These are phyloP conservation scores for Pipistrellus pipistrellus DNA, from an alignment of 2,797 vertebrate species.

Conservation along the genomic window DNA sequence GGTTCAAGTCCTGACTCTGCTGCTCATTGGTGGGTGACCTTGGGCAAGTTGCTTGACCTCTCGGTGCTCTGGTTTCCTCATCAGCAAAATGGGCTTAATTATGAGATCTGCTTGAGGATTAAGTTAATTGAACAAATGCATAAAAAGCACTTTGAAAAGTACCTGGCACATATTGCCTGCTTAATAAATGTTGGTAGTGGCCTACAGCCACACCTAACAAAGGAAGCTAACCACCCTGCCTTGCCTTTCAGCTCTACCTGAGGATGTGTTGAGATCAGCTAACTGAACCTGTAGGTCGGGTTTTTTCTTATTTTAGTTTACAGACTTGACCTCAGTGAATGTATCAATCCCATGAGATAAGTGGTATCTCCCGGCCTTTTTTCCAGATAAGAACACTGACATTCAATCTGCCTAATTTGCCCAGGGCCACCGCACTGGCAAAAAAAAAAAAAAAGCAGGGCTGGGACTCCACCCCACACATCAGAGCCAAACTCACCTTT, in stretches of 20 bases:
- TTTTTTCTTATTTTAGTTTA: slow-evolving; percentile 66
- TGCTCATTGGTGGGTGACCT: neutral
- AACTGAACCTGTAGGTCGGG: neutral
- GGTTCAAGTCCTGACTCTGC: neutral
- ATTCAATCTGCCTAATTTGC: slow-evolving; percentile 59
- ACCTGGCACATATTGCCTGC: neutral
- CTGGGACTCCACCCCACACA: neutral
- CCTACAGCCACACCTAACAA: slow-evolving; percentile 77
- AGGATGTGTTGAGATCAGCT: slow-evolving; percentile 56
- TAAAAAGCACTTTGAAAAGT: slow-evolving; percentile 43
- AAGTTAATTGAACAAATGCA: slow-evolving; percentile 32
- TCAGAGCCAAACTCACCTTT: neutral
- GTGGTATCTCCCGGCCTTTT: slow-evolving; percentile 35
- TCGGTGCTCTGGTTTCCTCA: slow-evolving; percentile 6
- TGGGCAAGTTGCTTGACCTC: neutral
- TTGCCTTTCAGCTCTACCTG: neutral
- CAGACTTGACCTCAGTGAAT: slow-evolving; percentile 67
- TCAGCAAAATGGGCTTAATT: slow-evolving; percentile 49
- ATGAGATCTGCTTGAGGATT: slow-evolving; percentile 24
- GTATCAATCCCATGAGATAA: neutral
- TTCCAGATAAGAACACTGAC: slow-evolving; percentile 66
- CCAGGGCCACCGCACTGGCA: slow-evolving; percentile 8
- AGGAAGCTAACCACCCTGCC: neutral
- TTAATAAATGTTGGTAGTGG: slow-evolving; percentile 80
- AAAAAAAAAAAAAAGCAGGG: neutral